Evolutionary conservation across 2,797 vertebrate genomes (phyloP).

Genomic region (Falco columbarius): DNA sequence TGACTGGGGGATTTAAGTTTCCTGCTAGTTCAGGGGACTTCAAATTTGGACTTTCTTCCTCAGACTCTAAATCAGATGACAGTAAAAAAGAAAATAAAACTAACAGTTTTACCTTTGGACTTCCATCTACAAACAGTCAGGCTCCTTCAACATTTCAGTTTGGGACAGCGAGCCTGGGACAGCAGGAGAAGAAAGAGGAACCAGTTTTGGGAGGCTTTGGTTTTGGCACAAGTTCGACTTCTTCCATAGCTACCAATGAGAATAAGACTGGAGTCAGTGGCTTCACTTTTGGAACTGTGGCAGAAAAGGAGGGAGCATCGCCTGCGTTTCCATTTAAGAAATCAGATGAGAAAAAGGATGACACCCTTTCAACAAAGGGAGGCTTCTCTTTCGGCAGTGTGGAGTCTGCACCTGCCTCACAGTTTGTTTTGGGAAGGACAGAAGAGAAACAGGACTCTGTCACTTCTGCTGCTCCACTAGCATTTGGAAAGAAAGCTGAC

Average conservation of each 20-base stretch:
- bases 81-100: slow-evolving; percentile 81
- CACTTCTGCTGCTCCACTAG: slow-evolving; percentile 68
- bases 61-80: slow-evolving; percentile 78
- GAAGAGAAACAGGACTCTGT: slow-evolving; percentile 79
- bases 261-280: slow-evolving; percentile 74
- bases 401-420: slow-evolving; percentile 62
- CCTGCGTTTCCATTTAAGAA: slow-evolving; percentile 85
- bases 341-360: slow-evolving; percentile 86
- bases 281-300: slow-evolving; percentile 74
- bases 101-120: slow-evolving; percentile 84
- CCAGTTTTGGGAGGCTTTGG: slow-evolving; percentile 77
- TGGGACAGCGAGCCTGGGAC: slow-evolving; percentile 68
- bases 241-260: slow-evolving; percentile 70
- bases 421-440: slow-evolving; percentile 79
- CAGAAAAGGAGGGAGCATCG: slow-evolving; percentile 77
- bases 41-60: slow-evolving; percentile 82
- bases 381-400: slow-evolving; percentile 66
- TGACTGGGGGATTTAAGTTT: slow-evolving; percentile 77
- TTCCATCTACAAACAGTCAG: slow-evolving; percentile 65
- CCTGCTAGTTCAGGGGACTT: slow-evolving; percentile 82
- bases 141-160: slow-evolving; percentile 75
- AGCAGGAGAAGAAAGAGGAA: slow-evolving; percentile 80
- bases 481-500: slow-evolving; percentile 86
- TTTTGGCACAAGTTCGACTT: slow-evolving; percentile 77
- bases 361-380: slow-evolving; percentile 75